Base-by-base conservation (phyloP, 1,140 invertebrate species). In the Prorops nasuta region DNA sequence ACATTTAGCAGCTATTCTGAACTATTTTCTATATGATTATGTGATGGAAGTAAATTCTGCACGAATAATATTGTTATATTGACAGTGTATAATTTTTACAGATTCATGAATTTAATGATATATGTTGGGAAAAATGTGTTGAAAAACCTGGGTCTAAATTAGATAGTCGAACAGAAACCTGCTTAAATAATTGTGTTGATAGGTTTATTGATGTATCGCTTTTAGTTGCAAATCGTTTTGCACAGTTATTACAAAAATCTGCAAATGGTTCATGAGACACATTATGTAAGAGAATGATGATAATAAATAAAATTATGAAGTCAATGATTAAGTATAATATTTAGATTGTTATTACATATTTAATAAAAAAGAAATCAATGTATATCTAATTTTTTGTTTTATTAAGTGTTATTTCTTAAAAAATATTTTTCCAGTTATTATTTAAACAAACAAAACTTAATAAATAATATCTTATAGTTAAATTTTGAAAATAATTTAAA, bases 41-140 rank as follows among this genome's bases (percentile, higher is more conserved):
- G n/a, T n/a, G n/a, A n/a, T n/a, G n/a, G n/a, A n/a, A n/a, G n/a
- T n/a, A n/a, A n/a, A n/a, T n/a, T n/a, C n/a, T n/a, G n/a, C n/a
- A n/a, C n/a, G n/a, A n/a, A n/a, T n/a, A n/a, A n/a, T n/a, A n/a
- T n/a, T n/a, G n/a, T n/a, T n/a, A n/a, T n/a, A n/a, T n/a, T n/a
- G n/a, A n/a, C n/a, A n/a, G n/a, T n/a, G n/a, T n/a, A n/a, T n/a
- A n/a, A n/a, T n/a, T n/a, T n/a, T 58, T 82, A 80, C 73, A 94
- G 91, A 88, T 94, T 58, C 90, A 94, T 63, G 87, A 90, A 70
- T 88, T 97, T 69, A 95, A 91, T 58, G 92, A 95, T 64, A 84
- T 91, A 45, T 98, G 95, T 72, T 98, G 94, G 94, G 94, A 97
- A 10, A 92, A 91, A 72, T 97, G 95, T 70, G 82, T 97, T 3